Base-by-base conservation (phyloP, 2,888 invertebrate species). In the Auanema freiburgensis region DNA sequence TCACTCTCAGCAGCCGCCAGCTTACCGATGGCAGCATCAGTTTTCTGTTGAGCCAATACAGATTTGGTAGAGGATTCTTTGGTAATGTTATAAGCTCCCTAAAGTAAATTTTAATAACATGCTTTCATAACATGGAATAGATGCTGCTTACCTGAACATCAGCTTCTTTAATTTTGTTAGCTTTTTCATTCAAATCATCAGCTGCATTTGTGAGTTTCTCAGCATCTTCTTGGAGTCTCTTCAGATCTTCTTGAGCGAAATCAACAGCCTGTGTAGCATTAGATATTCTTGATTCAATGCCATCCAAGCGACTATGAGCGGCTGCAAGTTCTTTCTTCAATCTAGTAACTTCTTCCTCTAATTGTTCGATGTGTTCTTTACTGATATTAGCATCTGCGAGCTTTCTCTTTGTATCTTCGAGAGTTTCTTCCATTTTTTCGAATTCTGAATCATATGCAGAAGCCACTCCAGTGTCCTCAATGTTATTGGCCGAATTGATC, bases 371-470 rank as follows among this genome's bases (percentile, higher is more conserved):
- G 41, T 69, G 71, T 50, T 71, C 74, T 54, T 74, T 74, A 43
- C 72, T 71, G 23, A 70, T 67, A 50, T 79, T 79, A 12, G 80
- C 78, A 54, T 68, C 66, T 1, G 67, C 67, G 56, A 71, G 61
- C 44, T 63, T 65, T 61, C 73, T 67, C 58, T 73, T 73, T 0
- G 76, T 69, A 18, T 63, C 65, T n/a, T 68, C 68, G 51, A 77
- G 63, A 12, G 56, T 59, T 18, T 89, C 88, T 74, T 94, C 92
- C 90, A 98, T 92, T 75, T 90, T 89, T 81, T 91, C 91, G 85
- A 98, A 98, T 85, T 95, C 93, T 81, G 91, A 89, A 8, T 94
- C 93, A 84, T 96, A 98, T 0, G 94, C 96, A 40, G 96, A 96
- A 1, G 94, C 92, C 1, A 95, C 93, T 51, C 98, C 98, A 52